Base-by-base conservation (phyloP, 2,797 vertebrate genomes). In the Lagorchestes hirsutus region DNA sequence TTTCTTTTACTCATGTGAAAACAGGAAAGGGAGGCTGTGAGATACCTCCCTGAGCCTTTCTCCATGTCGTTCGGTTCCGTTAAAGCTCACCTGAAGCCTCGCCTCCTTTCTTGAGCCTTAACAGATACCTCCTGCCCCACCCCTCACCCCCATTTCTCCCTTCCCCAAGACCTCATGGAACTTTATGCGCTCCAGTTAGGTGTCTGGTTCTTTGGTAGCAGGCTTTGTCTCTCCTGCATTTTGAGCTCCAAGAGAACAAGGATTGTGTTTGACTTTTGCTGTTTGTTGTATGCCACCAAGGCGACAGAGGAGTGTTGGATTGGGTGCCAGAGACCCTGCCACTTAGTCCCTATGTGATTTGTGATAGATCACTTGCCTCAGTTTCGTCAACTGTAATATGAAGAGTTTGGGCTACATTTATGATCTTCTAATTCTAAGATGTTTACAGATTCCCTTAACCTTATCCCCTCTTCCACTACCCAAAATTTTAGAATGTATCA, bases 1-100 rank as follows among this genome's bases (percentile, higher is more conserved):
- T 34, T 93, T 74, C 24, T 11, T 82, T 62, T 94, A 31, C 54
- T 94, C 93, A 0, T 40, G 57, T 1, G 82, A 87, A 97, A 93
- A 93, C 22, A 10, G 94, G 16, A 40, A 91, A 27, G 93, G 94
- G 55, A 92, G 46, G 31, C 16, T n/a, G 10, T n/a, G n/a, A 24
- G 18, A 40, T 31, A 9, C 54, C 22, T 24, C 54, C 40, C 16
- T 6, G 31, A n/a, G 3, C 54, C 2, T 74, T n/a, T n/a, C 2
- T 55, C 52, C 3, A 22, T 54, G 24, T 31, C 59, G 1, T 12
- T 92, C 40, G 40, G 10, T 93, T 22, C 46, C 27, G 1, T 87
- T 50, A 27, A 50, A 24, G 74, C 10, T 50, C 74, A 27, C 0
- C 22, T 11, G 40, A 87, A 87, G 54, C 54, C 1, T 50, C 46